These are phyloP conservation scores for Perognathus longimembris DNA, from an alignment of 2,113 vertebrate genomes.

Conservation along the genomic window DNA sequence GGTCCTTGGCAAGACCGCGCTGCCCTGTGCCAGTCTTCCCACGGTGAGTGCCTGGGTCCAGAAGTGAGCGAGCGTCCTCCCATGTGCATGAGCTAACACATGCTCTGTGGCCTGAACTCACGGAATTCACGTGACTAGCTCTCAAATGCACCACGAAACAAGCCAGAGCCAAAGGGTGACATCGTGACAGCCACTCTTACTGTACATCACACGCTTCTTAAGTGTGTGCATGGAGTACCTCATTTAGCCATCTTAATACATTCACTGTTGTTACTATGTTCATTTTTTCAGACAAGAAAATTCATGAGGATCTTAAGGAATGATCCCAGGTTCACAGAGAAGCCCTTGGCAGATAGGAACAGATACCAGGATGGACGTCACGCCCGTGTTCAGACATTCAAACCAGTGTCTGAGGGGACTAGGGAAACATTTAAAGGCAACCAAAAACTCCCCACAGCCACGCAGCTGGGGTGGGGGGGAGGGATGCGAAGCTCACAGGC, in stretches of 20 bases:
- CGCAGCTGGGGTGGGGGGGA: no score
- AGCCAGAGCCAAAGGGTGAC: no score
- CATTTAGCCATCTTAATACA: no score
- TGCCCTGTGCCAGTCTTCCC: background rate
- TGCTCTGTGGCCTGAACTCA: background rate
- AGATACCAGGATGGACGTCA: background rate
- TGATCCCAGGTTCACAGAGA: background rate
- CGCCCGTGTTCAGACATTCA: background rate
- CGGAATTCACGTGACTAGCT: rapidly evolving
- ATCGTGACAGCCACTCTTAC: rapidly evolving
- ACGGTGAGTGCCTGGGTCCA: rapidly evolving
- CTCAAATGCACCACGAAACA: background rate
- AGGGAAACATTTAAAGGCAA: background rate
- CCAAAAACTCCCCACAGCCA: background rate
- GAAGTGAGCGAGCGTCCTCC: background rate
- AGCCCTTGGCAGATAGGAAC: background rate
- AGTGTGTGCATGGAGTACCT: rapidly evolving
- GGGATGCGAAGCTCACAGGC: no score
- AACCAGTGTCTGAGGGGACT: rapidly evolving
- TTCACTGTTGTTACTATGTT: background rate
- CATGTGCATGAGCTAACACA: background rate
- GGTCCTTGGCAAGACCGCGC: background rate
- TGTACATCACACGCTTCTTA: background rate
- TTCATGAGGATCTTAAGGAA: background rate
- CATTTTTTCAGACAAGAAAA: background rate